Base-by-base conservation (phyloP, 2,888 invertebrate genomes). In the Apamea sordens region DNA sequence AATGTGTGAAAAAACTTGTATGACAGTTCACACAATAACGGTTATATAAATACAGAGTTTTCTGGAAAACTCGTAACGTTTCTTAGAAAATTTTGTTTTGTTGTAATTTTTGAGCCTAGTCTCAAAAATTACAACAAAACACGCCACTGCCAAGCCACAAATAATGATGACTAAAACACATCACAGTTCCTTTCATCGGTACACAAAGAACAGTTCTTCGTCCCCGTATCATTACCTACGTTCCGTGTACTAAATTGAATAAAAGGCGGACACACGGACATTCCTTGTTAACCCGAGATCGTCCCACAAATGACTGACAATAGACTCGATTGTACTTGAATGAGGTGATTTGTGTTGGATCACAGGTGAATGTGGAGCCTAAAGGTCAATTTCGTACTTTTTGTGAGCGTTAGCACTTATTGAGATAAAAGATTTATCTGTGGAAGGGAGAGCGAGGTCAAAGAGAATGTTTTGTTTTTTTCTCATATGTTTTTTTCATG, bases 271-370 rank as follows among this genome's bases (percentile, higher is more conserved):
- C 82, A 83, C 92, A 83, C 92, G 91, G 92, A 92, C 92, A 92
- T 90, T 89, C 89, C 90, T 91, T 92, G 93, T 92, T 92, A 92
- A 90, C 92, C 89, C 90, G 77, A 88, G 89, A 88, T 90, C 90
- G 88, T 84, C 82, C 82, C 85, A 86, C 91, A 93, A 94, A 94
- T 93, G 91, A 93, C 92, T 92, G 90, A 93, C 93, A 94, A 94
- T 94, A 87, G 93, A 90, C 90, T 90, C 89, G 89, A 91, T 92
- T 93, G 91, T 90, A 86, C 79, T 69, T 78, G 86, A 90, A 89
- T 87, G 90, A 91, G 88, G 91, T 89, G 91, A 91, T 92, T 92
- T 92, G 91, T 88, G 87, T 76, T 79, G 85, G 85, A 89, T 87
- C 88, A 83, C 89, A 89, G 89, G 89, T 89, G 89, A 89, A 87